These are phyloP conservation scores for Colaptes auratus DNA, from an alignment of 2,113 vertebrate species.

Conservation along the genomic window DNA sequence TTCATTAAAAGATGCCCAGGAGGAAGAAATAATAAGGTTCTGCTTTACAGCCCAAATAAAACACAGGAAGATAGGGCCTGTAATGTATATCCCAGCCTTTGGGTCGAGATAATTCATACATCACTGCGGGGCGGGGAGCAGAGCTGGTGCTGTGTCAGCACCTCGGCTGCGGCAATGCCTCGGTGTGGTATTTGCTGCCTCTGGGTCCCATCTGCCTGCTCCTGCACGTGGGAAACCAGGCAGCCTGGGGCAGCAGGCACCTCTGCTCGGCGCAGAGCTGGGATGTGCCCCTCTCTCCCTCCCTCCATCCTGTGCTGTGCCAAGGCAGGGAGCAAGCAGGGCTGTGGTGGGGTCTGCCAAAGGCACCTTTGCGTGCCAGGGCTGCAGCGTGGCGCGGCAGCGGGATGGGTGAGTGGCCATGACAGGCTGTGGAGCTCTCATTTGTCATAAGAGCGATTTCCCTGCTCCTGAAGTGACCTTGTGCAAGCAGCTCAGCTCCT, in stretches of 20 bases:
- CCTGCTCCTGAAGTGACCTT: conserved; percentile 71
- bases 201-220: background rate
- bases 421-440: background rate
- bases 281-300: background rate
- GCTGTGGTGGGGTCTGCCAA: background rate
- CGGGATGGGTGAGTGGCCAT: background rate
- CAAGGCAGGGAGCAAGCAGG: background rate
- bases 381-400: background rate
- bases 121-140: conserved; percentile 70
- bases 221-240: fast-evolving
- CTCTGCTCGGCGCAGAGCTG: fast-evolving
- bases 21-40: conserved; percentile 80
- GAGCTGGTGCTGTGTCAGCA: conserved; percentile 76
- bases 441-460: conserved; percentile 63
- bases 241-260: background rate
- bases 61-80: conserved; percentile 64
- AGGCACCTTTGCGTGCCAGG: background rate
- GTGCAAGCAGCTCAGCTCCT: conserved; percentile 67
- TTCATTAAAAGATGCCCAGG: conserved; percentile 80
- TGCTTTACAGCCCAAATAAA: conserved; percentile 82
- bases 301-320: fast-evolving
- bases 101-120: conserved; percentile 76
- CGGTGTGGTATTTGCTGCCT: conserved; percentile 54
- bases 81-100: conserved; percentile 70
- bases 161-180: conserved; percentile 48